These are phyloP conservation scores for Megalonaias nervosa DNA, from an alignment of 1,140 invertebrate species.

Conservation along the genomic window DNA sequence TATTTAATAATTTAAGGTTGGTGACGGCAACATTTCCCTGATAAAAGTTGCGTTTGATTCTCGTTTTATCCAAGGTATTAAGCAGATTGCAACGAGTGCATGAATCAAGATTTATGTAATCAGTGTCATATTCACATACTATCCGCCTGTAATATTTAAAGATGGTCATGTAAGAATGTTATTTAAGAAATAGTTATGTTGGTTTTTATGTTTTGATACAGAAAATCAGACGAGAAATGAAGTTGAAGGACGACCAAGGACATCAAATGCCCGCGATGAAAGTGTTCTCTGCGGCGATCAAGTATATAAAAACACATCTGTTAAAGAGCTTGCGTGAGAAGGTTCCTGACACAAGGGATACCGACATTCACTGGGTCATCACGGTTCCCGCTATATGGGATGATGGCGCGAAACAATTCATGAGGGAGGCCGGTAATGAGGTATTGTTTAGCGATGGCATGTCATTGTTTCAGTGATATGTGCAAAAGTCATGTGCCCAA, in stretches of 20 bases:
- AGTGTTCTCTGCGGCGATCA: constrained; percentile 18
- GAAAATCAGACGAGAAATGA: constrained; percentile 12
- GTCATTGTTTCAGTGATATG: no score
- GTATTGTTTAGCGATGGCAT: not conserved
- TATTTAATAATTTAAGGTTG: no score
- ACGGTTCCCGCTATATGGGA: constrained; percentile 18
- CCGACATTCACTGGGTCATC: constrained; percentile 11
- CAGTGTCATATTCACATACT: no score
- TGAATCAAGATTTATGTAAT: no score
- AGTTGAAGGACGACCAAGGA: constrained; percentile 9
- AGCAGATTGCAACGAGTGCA: no score
- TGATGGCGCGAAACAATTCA: constrained; percentile 15
- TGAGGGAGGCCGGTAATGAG: constrained; percentile 7
- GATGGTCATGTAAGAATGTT: no score
- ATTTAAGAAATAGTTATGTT: no score
- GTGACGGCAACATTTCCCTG: no score
- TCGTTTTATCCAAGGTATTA: no score
- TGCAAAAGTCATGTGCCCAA: no score
- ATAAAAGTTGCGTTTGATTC: no score
- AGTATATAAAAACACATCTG: constrained; percentile 14
- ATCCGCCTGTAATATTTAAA: no score
- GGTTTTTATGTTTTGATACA: not conserved
- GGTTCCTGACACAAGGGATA: not conserved
- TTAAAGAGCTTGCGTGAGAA: not conserved
- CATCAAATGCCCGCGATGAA: constrained; percentile 1